Conservation (phyloP, 2,113 vertebrate genomes). For the Semicossyphus pulcher region DNA sequence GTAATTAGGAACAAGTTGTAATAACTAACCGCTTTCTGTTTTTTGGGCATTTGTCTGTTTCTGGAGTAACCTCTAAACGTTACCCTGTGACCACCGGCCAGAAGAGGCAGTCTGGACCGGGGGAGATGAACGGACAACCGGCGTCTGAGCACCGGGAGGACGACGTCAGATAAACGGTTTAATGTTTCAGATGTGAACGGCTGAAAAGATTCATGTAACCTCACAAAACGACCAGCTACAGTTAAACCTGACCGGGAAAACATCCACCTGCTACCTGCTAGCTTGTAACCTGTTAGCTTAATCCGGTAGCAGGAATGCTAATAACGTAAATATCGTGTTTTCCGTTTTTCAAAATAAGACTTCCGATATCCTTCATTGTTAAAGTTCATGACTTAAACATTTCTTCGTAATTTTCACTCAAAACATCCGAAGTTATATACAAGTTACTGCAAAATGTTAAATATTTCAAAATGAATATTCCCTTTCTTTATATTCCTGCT, state of each 20-base stretch:
- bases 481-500: too few relatives aligned
- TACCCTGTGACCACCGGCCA: not conserved
- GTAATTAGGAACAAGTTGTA: too few relatives aligned
- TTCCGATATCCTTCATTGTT: not conserved
- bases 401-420: too few relatives aligned
- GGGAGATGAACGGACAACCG: not conserved
- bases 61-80: not conserved
- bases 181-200: not conserved
- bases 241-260: not conserved
- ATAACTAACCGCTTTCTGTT: constrained; percentile 67
- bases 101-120: not conserved
- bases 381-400: too few relatives aligned
- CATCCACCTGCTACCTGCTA: constrained; percentile 10
- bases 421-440: too few relatives aligned
- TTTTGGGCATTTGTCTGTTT: constrained; percentile 71
- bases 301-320: not conserved
- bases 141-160: not conserved
- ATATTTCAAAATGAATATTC: too few relatives aligned
- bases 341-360: constrained; percentile 48
- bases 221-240: not conserved
- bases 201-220: not conserved
- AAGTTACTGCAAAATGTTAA: too few relatives aligned
- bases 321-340: constrained; percentile 18
- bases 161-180: not conserved
- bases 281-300: constrained; percentile 12